A percentile compares a stretch with the other conserved stretches of the same genome.
Conservation (phyloP, 53 echinoderm and acorn worm species). For the Temnopleurus reevesii region DNA sequence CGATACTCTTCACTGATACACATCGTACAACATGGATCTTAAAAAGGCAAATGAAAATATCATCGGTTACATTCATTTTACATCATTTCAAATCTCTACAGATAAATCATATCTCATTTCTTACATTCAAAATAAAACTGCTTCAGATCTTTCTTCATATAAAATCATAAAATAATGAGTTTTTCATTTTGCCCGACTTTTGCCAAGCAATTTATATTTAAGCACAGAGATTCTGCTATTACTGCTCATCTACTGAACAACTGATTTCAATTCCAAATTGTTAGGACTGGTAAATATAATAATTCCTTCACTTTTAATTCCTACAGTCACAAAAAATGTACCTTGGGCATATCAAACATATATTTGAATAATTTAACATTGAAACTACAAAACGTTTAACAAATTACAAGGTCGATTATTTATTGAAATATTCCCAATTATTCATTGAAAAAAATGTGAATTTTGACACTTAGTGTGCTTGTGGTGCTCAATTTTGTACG, state of each 20-base stretch:
- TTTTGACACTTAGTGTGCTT: neutral
- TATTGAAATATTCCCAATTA: neutral
- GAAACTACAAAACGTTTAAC: neutral
- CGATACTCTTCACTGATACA: neutral
- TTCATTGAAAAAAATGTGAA: neutral
- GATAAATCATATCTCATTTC: slow-evolving; percentile 11
- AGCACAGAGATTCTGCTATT: neutral
- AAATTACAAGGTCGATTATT: neutral
- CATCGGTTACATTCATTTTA: neutral
- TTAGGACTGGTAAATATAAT: neutral
- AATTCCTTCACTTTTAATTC: too few species aligned
- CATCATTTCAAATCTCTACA: slow-evolving; percentile 21
- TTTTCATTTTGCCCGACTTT: neutral
- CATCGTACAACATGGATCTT: slow-evolving; percentile 1
- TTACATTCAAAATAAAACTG: neutral
- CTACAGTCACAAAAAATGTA: neutral
- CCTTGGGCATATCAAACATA: slow-evolving; percentile 1
- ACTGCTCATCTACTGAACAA: neutral
- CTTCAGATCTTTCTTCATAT: neutral
- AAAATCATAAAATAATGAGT: neutral
- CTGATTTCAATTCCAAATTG: neutral
- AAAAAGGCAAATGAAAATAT: neutral
- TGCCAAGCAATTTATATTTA: neutral
- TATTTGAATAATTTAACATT: neutral
- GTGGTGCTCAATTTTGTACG: neutral